Conservation (phyloP, 2,113 vertebrate species). For the Tyto alba region DNA sequence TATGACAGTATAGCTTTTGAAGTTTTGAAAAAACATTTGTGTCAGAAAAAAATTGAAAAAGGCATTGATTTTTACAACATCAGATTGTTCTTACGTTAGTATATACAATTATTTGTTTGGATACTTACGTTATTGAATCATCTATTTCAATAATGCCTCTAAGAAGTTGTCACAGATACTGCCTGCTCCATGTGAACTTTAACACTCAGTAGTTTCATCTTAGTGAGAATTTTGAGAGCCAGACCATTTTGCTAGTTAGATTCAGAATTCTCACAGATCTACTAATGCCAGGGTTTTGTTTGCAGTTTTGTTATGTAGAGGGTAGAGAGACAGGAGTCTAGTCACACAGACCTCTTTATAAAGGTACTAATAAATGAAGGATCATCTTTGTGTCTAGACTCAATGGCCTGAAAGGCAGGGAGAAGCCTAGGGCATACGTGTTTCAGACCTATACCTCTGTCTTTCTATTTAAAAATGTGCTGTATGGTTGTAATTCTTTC, state of each 20-base stretch:
- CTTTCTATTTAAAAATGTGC: not conserved
- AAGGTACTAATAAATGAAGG: not conserved
- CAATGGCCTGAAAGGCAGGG: not conserved
- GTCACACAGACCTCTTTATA: not conserved
- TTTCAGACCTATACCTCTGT: not conserved
- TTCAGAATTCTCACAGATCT: not conserved
- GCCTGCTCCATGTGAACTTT: not conserved
- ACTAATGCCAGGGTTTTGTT: not conserved
- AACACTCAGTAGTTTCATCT: not conserved
- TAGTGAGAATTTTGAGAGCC: not conserved
- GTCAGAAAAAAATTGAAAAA: not conserved
- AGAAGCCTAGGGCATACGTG: not conserved
- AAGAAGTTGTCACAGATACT: not conserved
- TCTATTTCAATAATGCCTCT: not conserved
- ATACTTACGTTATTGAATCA: not conserved
- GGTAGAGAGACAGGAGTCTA: not conserved
- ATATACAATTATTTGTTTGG: not conserved
- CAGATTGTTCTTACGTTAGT: not conserved
- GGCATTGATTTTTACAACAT: not conserved
- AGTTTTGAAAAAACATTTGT: not conserved
- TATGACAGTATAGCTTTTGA: not conserved
- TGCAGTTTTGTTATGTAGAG: not conserved
- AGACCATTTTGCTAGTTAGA: not conserved
- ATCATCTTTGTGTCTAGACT: not conserved
- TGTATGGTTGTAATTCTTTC: not conserved